Base-by-base conservation (phyloP, 2,888 invertebrate genomes). In the Dilophus febrilis region DNA sequence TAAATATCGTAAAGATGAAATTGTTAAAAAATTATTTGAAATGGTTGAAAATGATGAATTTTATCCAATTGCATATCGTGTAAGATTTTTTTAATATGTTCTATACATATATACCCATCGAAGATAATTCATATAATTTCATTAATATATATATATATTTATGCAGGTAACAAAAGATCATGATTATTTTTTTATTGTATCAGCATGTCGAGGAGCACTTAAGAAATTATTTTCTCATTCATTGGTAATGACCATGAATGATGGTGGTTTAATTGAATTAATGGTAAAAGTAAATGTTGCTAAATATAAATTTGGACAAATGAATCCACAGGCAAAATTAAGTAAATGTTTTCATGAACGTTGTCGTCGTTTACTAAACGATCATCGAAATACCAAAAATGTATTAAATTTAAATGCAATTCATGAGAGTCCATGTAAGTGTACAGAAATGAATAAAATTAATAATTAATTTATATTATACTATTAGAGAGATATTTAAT, bases 351-450 rank as follows among this genome's bases (percentile, higher is more conserved):
- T 28, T 28, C 28, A 28, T 11, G 7, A n/a, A 31, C 31, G 7
- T 11, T 13, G 14, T 14, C 11, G 28, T 28, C 11, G 8, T 8
- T 10, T n/a, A n/a, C n/a, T n/a, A n/a, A n/a, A n/a, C n/a, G n/a
- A 30, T 5, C 35, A 39, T 13, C 44, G 45, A 19, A 38, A 39
- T 35, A 35, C 44, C 7, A 28, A 41, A 5, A 40, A 44, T 17
- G 43, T 47, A 13, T 30, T 47, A 1, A 40, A 44, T 38, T 40
- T 47, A 31, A 41, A 45, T 32, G 22, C 41, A 4, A 38, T 46
- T n/a, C 6, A 29, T 3, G 10, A 19, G 13, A 30, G 37, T 31
- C 30, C 36, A 18, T 40, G 42, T 43, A 39, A 17, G 4, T 22
- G n/a, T n/a, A n/a, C 8, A 22, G 8, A 22, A 6, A 22, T 22